Evolutionary conservation across 2,797 vertebrate species (phyloP).

Genomic region (Eremophila alpestris): DNA sequence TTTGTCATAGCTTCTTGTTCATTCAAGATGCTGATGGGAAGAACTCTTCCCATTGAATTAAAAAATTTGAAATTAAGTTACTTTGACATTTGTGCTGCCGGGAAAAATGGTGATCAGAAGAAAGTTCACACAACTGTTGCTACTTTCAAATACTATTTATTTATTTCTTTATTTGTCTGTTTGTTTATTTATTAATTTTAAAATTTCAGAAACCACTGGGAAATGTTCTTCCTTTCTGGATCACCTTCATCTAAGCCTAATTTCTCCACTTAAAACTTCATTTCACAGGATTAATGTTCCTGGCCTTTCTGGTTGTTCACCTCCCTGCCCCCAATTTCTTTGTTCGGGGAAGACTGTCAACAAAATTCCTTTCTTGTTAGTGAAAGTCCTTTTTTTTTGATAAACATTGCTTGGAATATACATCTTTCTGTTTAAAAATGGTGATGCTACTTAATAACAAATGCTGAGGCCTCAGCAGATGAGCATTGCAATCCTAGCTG

Average conservation of each 20-base stretch:
- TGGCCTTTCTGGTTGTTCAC: background rate
- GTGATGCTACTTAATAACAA: conserved; percentile 61
- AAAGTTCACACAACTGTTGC: background rate
- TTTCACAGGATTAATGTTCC: background rate
- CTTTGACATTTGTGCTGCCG: background rate
- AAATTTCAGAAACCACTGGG: background rate
- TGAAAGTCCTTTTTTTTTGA: conserved; percentile 24
- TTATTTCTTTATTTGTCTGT: too few species aligned
- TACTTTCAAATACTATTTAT: background rate
- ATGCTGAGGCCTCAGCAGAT: conserved; percentile 25
- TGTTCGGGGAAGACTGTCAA: conserved; percentile 7
- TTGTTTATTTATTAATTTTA: too few species aligned
- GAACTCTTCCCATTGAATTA: background rate
- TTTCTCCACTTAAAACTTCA: background rate
- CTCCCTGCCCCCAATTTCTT: background rate
- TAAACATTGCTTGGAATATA: conserved; percentile 49
- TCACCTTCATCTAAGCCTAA: background rate
- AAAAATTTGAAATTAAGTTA: background rate
- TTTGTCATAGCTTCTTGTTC: background rate
- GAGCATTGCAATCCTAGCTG: background rate
- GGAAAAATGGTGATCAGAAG: background rate
- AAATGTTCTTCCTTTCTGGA: background rate
- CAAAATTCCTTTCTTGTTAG: conserved; percentile 29
- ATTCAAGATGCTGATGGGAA: background rate
- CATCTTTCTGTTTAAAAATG: conserved; percentile 60